A percentile compares a stretch with the other conserved stretches of the same genome.
phyloP scores from a whole-genome alignment of 2,888 invertebrate genomes.

The Gandaritis pyraliata region DNA sequence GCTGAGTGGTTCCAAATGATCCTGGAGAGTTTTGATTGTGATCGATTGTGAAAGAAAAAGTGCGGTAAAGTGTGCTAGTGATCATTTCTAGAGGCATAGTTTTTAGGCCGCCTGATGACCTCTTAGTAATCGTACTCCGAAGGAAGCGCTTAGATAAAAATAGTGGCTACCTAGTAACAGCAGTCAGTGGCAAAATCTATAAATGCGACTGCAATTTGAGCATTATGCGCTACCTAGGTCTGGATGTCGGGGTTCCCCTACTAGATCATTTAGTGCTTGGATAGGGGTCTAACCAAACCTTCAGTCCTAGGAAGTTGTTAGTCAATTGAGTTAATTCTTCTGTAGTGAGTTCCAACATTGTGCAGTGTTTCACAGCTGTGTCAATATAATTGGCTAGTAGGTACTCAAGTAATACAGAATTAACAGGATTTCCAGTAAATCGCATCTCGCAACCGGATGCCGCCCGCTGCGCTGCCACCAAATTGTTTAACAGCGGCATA shows the following conservation, averaged over 20 bases:
- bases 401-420: constrained; percentile 5
- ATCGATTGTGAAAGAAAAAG: neutral
- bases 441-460: constrained; percentile 28
- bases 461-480: constrained; percentile 28
- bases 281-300: constrained; percentile 7
- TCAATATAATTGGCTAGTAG: neutral
- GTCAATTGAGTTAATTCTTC: constrained; percentile 9
- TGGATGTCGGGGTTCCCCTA: constrained; percentile 1
- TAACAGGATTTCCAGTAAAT: constrained; percentile 31
- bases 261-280: neutral
- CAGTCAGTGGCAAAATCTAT: too few relatives aligned
- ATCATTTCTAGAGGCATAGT: too few relatives aligned
- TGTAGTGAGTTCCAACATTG: neutral
- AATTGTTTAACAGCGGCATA: constrained; percentile 27
- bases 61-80: neutral
- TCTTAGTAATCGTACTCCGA: too few relatives aligned
- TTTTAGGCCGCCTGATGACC: too few relatives aligned
- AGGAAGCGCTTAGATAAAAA: too few relatives aligned
- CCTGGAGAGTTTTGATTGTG: neutral
- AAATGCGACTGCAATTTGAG: neutral
- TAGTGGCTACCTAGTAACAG: too few relatives aligned
- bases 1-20: neutral
- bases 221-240: neutral
- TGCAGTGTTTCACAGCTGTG: neutral
- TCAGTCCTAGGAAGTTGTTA: constrained; percentile 18